These are phyloP conservation scores for Parapsyche elsis DNA, from an alignment of 1,140 invertebrate species.

Conservation along the genomic window DNA sequence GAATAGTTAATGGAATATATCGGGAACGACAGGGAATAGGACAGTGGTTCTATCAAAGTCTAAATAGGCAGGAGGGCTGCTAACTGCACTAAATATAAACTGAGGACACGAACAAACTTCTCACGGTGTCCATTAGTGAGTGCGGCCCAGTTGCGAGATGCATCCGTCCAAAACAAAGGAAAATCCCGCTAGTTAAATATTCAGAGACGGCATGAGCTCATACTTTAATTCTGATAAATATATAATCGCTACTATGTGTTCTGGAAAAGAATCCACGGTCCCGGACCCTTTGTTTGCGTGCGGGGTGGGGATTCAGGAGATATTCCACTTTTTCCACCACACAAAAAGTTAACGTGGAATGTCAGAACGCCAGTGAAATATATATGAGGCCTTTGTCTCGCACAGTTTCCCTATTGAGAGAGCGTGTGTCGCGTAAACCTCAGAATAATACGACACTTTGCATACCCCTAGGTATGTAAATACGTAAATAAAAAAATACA, in stretches of 20 bases:
- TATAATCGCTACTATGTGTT: neutral
- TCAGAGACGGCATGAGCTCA: conserved; percentile 17
- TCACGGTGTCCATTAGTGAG: conserved; percentile 44
- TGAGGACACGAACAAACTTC: conserved; percentile 19
- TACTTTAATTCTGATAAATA: conserved; percentile 36
- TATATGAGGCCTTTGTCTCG: conserved; percentile 2
- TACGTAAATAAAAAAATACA: no score
- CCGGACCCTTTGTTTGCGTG: neutral
- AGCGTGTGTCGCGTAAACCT: no score
- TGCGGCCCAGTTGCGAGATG: conserved; percentile 2
- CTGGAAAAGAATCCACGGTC: neutral
- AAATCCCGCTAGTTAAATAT: conserved; percentile 32
- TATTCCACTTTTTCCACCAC: neutral
- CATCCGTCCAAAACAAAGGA: conserved; percentile 35
- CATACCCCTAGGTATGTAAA: no score
- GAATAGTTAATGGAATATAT: neutral
- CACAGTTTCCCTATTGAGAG: no score
- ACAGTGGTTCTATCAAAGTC: neutral
- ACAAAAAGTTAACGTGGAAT: conserved; percentile 14
- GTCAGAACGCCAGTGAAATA: conserved; percentile 10
- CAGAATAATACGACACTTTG: no score
- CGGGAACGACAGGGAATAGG: conserved; percentile 1
- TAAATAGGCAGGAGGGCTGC: neutral
- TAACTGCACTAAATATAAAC: conserved; percentile 30
- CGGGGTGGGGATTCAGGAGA: neutral